Conservation (phyloP, 2,113 vertebrate genomes). For the Cnemophilus loriae region DNA sequence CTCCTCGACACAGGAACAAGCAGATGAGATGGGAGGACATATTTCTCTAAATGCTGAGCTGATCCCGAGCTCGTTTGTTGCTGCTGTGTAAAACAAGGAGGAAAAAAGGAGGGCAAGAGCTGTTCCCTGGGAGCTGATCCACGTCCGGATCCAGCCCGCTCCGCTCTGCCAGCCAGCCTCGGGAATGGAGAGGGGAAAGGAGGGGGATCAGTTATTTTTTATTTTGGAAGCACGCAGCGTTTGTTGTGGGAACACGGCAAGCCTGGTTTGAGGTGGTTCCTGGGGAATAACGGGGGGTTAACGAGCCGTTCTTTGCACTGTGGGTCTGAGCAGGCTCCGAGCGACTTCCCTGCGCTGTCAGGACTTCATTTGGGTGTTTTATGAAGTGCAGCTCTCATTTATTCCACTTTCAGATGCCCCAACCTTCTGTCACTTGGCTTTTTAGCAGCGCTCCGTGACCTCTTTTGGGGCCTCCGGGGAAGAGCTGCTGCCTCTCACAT, state of each 20-base stretch:
- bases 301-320: not conserved
- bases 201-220: not conserved
- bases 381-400: not conserved
- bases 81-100: not conserved
- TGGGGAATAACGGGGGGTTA: not conserved
- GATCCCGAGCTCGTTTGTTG: not conserved
- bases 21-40: not conserved
- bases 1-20: not conserved
- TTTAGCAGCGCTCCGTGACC: not conserved
- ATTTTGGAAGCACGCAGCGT: accelerated
- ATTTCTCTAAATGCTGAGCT: not conserved
- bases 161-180: not conserved
- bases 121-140: not conserved
- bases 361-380: not conserved
- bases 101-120: not conserved
- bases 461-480: not conserved
- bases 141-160: not conserved
- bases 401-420: not conserved
- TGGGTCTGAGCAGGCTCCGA: not conserved
- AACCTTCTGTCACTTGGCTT: not conserved
- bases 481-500: not conserved
- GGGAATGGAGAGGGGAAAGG: not conserved
- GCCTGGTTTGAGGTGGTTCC: not conserved
- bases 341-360: not conserved
- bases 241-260: not conserved